Conservation (phyloP, 2,797 vertebrate species). For the Limnodromus scolopaceus region DNA sequence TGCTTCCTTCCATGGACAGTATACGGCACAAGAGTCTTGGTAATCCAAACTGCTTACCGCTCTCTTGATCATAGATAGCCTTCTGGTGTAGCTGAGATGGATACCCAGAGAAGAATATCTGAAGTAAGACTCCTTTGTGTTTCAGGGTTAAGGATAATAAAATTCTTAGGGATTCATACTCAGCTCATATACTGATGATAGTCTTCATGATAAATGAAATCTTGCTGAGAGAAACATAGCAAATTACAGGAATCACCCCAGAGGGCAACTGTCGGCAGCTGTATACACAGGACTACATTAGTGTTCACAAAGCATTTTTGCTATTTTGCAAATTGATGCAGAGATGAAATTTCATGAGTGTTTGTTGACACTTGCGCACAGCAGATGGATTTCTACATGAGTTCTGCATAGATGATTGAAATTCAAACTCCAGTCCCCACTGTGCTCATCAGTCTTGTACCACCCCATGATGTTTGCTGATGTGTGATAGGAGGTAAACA, state of each 20-base stretch:
- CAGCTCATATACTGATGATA: background rate
- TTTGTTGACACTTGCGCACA: slow-evolving; percentile 62
- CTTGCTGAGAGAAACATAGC: background rate
- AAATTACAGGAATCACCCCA: slow-evolving; percentile 18
- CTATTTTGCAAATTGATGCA: slow-evolving; percentile 49
- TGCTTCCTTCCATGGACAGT: background rate
- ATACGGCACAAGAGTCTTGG: no score
- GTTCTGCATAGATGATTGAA: slow-evolving; percentile 39
- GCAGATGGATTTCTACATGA: slow-evolving; percentile 50
- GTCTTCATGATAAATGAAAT: background rate
- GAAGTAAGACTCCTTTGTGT: background rate
- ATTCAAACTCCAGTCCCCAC: background rate
- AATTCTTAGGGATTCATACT: background rate
- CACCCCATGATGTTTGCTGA: background rate
- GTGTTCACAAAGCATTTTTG: slow-evolving; percentile 42
- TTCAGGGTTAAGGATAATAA: background rate
- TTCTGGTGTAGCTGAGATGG: background rate
- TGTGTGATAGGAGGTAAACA: background rate
- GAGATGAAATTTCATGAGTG: slow-evolving; percentile 50
- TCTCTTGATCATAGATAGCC: background rate
- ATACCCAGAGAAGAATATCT: background rate
- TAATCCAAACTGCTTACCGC: background rate
- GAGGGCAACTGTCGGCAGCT: slow-evolving; percentile 30
- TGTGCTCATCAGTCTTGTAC: background rate
- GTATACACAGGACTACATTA: background rate